Base-by-base conservation (phyloP, 37 sponge, comb jelly and placozoan species). In the Cliona cf. orientalis region DNA sequence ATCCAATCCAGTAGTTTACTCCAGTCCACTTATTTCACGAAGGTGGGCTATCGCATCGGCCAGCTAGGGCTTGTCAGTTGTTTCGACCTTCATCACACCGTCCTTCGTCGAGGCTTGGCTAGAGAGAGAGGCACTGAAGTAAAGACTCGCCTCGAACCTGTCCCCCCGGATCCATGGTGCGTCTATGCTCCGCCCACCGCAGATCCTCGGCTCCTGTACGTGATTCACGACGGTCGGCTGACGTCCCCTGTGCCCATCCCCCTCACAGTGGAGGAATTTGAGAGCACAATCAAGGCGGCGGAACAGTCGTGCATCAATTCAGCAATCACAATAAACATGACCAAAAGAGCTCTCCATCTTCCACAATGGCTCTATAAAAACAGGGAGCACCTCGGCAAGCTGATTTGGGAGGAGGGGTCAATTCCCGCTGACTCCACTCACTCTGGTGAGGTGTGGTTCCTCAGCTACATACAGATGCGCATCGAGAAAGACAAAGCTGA, bases 1-100 rank as follows among this genome's bases (percentile, higher is more conserved):
- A 23, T 87, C n/a, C 45, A 80, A 17, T 69, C 80, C 3, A 69
- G 45, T n/a, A 32, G 19, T 34, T 5, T 88, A 12, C 56, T 80
- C 21, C 70, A 76, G 69, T 5, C 75, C 19, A 26, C 66, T 5
- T 37, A 69, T 12, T 80, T 90, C 40, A 69, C 45, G 9, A 61
- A 72, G 29, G 71, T 90, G 33, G 92, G 91, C 3, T 95, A 95
- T 41, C 39, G 12, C 44, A 75, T 95, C 26, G 93, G 93, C n/a
- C 86, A 89, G 42, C 62, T 95, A 23, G 96, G 96, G 9, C 32
- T 79, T 5, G 74, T 94, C 56, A 94, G 93, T 40, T 92, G 88
- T 42, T 71, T 42, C 39, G 86, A 92, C 28, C 86, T 92, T 35
- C 93, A 92, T 43, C 40, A 92, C 63, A 40, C 76, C 41, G 44